Percentiles rank a stretch among this genome's conserved stretches.
Evolutionary conservation across 1,140 invertebrate genomes (phyloP).

Genomic region (Magallana ariakensis): DNA sequence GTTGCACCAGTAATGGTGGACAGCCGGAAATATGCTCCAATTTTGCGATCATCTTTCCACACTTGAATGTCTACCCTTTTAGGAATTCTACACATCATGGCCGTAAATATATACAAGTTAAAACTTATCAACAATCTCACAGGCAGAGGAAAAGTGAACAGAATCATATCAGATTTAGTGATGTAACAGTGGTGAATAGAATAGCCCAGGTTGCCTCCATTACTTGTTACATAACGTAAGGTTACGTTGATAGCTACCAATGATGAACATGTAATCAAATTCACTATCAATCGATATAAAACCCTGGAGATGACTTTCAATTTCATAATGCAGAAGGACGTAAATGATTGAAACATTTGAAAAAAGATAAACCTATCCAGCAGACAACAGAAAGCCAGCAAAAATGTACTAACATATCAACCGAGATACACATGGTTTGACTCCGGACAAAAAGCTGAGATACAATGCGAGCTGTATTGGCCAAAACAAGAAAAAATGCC

Average conservation of each 20-base stretch:
- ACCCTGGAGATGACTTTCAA: neutral
- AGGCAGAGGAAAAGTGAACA: neutral
- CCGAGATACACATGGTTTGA: neutral
- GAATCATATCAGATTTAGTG: neutral
- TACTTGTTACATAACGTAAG: neutral
- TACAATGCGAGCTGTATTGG: neutral
- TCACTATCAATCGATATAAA: neutral
- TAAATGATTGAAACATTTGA: constrained; percentile 22
- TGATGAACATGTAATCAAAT: neutral
- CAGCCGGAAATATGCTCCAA: neutral
- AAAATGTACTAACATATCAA: constrained; percentile 5
- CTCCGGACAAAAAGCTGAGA: neutral
- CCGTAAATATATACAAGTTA: neutral
- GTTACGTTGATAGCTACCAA: neutral
- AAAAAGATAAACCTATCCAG: constrained; percentile 24
- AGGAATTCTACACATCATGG: neutral
- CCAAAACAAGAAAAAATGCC: neutral
- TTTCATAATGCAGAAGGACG: neutral
- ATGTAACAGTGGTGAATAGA: neutral
- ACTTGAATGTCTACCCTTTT: neutral
- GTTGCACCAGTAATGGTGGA: neutral
- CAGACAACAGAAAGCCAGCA: constrained; percentile 3
- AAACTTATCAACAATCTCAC: neutral
- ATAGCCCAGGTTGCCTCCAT: neutral
- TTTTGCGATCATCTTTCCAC: neutral